Evolutionary conservation across 2,797 vertebrate genomes (phyloP).

Genomic region (Sciaenops ocellatus): DNA sequence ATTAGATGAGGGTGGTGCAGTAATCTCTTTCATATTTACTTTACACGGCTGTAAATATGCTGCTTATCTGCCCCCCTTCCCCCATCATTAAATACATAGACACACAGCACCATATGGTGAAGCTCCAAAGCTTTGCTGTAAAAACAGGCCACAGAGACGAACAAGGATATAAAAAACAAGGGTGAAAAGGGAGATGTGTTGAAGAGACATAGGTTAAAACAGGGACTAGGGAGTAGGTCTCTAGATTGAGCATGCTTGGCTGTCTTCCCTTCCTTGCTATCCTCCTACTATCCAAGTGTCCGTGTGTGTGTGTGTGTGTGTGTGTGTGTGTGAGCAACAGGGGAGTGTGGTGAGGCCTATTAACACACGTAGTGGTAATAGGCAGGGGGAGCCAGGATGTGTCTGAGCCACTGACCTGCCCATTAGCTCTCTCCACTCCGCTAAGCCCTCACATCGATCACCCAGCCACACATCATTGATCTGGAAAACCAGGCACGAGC

Average conservation of each 20-base stretch:
- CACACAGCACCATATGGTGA: slow-evolving; percentile 59
- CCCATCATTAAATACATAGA: slow-evolving; percentile 48
- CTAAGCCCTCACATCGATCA: slow-evolving; percentile 88
- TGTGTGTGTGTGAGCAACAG: slow-evolving; percentile 63
- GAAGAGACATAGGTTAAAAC: slow-evolving; percentile 35
- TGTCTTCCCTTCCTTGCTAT: slow-evolving; percentile 54
- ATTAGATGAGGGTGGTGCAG: slow-evolving; percentile 62
- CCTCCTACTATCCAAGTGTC: slow-evolving; percentile 41
- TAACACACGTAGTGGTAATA: slow-evolving; percentile 86
- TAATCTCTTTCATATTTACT: slow-evolving; percentile 79
- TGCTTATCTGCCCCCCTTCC: slow-evolving; percentile 48
- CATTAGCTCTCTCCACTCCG: slow-evolving; percentile 82
- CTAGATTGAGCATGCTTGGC: slow-evolving; percentile 49
- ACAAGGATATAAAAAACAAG: slow-evolving; percentile 30
- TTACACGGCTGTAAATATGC: slow-evolving; percentile 73
- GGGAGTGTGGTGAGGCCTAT: slow-evolving; percentile 80
- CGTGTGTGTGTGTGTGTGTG: slow-evolving; percentile 37
- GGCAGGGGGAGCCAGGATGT: slow-evolving; percentile 81
- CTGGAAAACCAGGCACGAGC: slow-evolving; percentile 90
- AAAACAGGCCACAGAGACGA: slow-evolving; percentile 40
- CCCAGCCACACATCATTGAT: slow-evolving; percentile 88
- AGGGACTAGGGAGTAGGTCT: slow-evolving; percentile 45
- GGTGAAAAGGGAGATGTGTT: slow-evolving; percentile 18
- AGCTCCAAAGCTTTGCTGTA: slow-evolving; percentile 38
- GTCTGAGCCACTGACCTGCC: slow-evolving; percentile 80